Evolutionary conservation across 2,113 vertebrate genomes (phyloP).

Genomic region (Regulus satrapa): DNA sequence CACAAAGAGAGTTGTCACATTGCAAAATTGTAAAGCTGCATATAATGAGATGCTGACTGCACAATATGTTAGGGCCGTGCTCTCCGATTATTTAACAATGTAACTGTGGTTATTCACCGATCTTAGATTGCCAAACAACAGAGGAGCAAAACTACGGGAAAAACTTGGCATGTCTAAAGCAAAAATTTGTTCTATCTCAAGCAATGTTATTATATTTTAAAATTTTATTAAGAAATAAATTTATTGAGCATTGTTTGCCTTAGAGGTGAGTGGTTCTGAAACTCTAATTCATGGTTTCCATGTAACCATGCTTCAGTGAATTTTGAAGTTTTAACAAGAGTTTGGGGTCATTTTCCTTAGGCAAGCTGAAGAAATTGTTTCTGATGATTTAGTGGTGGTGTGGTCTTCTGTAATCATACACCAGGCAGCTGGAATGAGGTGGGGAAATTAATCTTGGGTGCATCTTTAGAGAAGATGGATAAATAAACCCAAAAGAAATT

Average conservation of each 20-base stretch:
- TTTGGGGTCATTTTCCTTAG: neutral
- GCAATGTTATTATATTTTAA: neutral
- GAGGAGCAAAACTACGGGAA: neutral
- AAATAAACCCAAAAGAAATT: neutral
- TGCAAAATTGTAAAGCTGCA: neutral
- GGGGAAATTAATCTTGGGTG: neutral
- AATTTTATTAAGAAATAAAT: neutral
- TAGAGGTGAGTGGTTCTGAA: neutral
- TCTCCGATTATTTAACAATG: neutral
- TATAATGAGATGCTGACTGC: neutral
- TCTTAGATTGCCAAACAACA: neutral
- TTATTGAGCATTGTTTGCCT: neutral
- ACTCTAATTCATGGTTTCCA: neutral
- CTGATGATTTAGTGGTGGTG: neutral
- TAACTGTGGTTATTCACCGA: neutral
- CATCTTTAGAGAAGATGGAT: neutral
- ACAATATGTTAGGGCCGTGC: neutral
- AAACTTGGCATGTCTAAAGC: neutral
- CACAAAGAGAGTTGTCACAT: neutral
- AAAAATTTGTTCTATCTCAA: neutral
- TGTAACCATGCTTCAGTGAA: neutral
- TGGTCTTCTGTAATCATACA: neutral
- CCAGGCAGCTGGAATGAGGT: neutral
- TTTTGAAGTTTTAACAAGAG: neutral
- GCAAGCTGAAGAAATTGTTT: neutral